Evolutionary conservation across 2,113 vertebrate species (phyloP), one percentile per base, ranked within the genome.

Genomic region (Tautogolabrus adspersus): DNA sequence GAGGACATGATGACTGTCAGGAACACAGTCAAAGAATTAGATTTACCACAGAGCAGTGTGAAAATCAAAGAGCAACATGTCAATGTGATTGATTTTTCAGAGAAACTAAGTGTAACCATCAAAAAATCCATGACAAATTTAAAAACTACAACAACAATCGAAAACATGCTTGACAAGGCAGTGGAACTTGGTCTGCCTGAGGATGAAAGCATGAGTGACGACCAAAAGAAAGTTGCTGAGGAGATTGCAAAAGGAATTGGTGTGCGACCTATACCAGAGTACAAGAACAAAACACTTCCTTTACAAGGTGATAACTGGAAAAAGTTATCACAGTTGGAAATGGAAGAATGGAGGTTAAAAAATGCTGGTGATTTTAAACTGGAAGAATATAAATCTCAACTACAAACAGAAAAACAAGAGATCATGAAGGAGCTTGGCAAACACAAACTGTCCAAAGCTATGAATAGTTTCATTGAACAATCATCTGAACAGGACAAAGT

Each of bases 271-370:
- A 81, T 88, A 57, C 38, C 54, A 10, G 1, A 70, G 1, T 93
- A 84, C 64, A 93, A 93, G 67, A 72, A 74, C 0, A 8, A 26
- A 10, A 5, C 87, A 16, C 77, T 93, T 38, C 81, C 86, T 4
- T 56, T 91, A 1, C 91, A 93, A 49, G 88, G 88, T 1, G 30
- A 60, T 1, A 64, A 81, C 4, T 90, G 85, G 88, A 90, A 91
- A 73, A 77, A 0, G 3, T 38, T 91, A 61, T 76, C 91, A 1
- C 42, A 84, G 26, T 4, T 91, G 21, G 82, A 92, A n/a, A 93
- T 75, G 2, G 72, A 93, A 5, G 67, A 79, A 19, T 92, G 79
- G 40, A 72, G 90, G 47, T 0, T 90, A 3, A 68, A 59, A 3
- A 15, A 51, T 0, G 0, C 30, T 26, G 64, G 66, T 19, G 65